Evolutionary conservation across 92 coral and sea anemone species (phyloP), one percentile per base, ranked within the genome.

Genomic region (Palythoa grandis): DNA sequence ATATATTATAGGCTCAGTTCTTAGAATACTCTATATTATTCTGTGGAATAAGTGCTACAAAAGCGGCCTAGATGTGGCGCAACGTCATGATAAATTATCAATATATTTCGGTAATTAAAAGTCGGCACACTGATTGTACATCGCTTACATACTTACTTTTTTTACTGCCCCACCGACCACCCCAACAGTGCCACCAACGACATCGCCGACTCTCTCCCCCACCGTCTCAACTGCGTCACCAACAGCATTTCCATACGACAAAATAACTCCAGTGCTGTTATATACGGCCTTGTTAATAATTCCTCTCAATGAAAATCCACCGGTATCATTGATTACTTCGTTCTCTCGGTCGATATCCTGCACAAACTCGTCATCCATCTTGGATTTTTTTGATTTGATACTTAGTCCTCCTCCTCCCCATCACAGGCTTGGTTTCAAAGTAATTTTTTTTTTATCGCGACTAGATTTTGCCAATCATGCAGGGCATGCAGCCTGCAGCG

Each of bases 81-180:
- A 43, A 43, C 6, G 50, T 43, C 6, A 43, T 5, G 50, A 43
- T 43, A 43, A 43, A 43, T 4, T 8, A 43, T 43, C 7, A 43
- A 5, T 5, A 5, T 43, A 43, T 43, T 43, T 43, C 50, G 9
- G 50, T 8, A 5, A 8, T 43, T 29, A 29, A 29, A 29, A 43
- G 6, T 43, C 50, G 35, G 35, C 50, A 8, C 6, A 43, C 0
- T 43, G 50, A 5, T 43, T 43, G 50, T 3, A 43, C 50, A 8
- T 29, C 23, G 12, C 37, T 24, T 25, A 75, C 61, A 20, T 14
- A 1, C 35, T 29, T n/a, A 80, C 85, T 74, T 65, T 22, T 80
- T 80, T 80, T 24, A 80, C 85, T 1, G 85, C 85, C 20, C 85
- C 85, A 19, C 85, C 85, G 65, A 80, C 85, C 7, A 25, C 85